Conservation (phyloP, 2,113 vertebrate species). For the Petaurus breviceps region DNA sequence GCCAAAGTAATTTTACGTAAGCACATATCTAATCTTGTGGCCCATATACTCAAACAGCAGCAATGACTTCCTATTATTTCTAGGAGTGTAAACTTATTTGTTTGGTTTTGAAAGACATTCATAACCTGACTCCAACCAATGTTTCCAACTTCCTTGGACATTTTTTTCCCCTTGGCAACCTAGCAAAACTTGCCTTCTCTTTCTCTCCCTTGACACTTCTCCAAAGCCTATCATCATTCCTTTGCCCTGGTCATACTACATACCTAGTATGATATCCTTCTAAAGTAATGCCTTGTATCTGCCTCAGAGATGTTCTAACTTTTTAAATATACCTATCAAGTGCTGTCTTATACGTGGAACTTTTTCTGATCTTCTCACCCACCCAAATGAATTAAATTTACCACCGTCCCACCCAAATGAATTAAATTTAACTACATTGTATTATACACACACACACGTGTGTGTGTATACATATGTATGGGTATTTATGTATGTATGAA, state of each 20-base stretch:
- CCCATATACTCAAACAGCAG: not conserved
- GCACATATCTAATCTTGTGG: not conserved
- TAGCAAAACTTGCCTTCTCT: not conserved
- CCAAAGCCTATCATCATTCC: not conserved
- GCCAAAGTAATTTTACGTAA: not conserved
- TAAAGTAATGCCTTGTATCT: not conserved
- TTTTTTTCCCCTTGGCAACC: not conserved
- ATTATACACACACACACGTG: not conserved
- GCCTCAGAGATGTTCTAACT: not conserved
- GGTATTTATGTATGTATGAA: not conserved
- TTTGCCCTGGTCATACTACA: not conserved
- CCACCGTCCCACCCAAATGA: not conserved
- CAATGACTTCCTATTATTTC: not conserved
- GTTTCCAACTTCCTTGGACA: not conserved
- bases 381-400: not conserved
- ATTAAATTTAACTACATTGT: not conserved
- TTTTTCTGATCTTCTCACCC: not conserved
- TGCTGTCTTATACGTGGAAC: not conserved
- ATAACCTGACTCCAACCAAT: not conserved
- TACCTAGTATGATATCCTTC: not conserved
- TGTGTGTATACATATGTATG: not conserved
- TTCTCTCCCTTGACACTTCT: not conserved
- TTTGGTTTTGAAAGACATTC: no score
- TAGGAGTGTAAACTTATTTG: not conserved
- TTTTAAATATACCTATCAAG: not conserved